Evolutionary conservation across 2,888 invertebrate genomes (phyloP).

Genomic region (Biston betularia): DNA sequence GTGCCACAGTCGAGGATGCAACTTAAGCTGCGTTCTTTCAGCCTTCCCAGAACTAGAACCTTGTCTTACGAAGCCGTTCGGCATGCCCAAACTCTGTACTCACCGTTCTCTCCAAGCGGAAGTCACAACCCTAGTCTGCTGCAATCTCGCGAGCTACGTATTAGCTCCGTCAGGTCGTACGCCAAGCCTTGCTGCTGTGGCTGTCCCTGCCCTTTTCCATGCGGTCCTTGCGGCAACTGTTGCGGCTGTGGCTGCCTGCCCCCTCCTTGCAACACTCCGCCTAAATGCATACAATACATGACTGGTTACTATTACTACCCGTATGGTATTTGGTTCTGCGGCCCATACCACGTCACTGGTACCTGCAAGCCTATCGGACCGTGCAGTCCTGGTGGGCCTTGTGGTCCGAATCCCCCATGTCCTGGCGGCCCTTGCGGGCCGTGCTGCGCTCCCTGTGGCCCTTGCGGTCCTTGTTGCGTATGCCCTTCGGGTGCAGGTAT

Average conservation of each 20-base stretch:
- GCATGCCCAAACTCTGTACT: constrained; percentile 6
- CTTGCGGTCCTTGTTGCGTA: constrained; percentile 33
- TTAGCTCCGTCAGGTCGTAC: constrained; percentile 46
- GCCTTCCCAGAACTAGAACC: constrained; percentile 48
- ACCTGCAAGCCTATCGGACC: constrained; percentile 56
- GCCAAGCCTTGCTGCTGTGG: constrained; percentile 44
- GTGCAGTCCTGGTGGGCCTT: constrained; percentile 44
- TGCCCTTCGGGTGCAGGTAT: constrained; percentile 16
- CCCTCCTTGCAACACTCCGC: constrained; percentile 68
- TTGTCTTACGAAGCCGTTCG: constrained; percentile 31
- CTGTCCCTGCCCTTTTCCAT: constrained; percentile 55
- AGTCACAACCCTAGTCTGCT: constrained; percentile 27
- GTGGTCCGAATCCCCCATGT: constrained; percentile 45
- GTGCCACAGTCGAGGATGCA: constrained; percentile 43
- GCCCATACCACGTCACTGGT: constrained; percentile 71
- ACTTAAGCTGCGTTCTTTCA: constrained; percentile 44
- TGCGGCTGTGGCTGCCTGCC: constrained; percentile 63
- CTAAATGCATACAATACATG: constrained; percentile 72
- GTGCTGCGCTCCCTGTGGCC: constrained; percentile 45
- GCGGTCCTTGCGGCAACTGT: constrained; percentile 57
- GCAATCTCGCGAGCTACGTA: constrained; percentile 24
- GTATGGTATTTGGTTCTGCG: constrained; percentile 76
- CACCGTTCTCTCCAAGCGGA: constrained; percentile 16
- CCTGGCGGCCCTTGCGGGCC: constrained; percentile 21
- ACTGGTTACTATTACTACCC: constrained; percentile 78